Base-by-base conservation (phyloP, 2,888 invertebrate genomes). In the Synergus laeviventris region DNA sequence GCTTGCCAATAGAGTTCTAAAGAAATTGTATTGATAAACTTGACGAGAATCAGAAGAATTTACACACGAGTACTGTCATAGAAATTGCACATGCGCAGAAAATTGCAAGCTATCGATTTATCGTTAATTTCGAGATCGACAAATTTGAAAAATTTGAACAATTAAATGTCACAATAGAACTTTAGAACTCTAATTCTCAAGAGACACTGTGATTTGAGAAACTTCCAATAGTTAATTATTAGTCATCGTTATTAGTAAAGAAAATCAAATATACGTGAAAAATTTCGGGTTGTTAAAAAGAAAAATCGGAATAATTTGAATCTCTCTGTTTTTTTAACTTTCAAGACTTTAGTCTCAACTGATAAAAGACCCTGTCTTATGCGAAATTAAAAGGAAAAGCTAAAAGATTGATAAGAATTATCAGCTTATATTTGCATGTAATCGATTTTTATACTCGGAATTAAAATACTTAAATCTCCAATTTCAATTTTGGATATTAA, bases 391-490 rank as follows among this genome's bases (percentile, higher is more conserved):
- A 73, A 16, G 39, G 76, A 74, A 77, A 60, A 16, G 24, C 42
- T 38, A 12, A 73, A 42, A 74, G 64, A 49, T 49, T 42, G 42
- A 42, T 42, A 45, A 39, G 24, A 39, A 18, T 21, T 21, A 61
- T 16, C 14, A 73, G 61, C 31, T 60, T 62, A 39, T 61, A 60
- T 61, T 60, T 70, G 64, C 45, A 24, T 70, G 70, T 70, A 31
- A 49, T 70, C n/a, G 49, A 70, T 70, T 66, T 66, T 70, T 70
- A 70, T 70, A 70, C 45, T 70, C 70, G 49, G 31, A 49, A 49
- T 70, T 70, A 49, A 49, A 70, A 70, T 49, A 66, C 18, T 66
- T 66, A 45, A 45, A 66, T 24, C n/a, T 31, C 24, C 42, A 49
- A 49, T 31, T 70, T 49, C 31, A 70, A 16, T 49, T 70, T 45